phyloP scores from a whole-genome alignment of 2,888 invertebrate species.

The Axea sp. region DNA sequence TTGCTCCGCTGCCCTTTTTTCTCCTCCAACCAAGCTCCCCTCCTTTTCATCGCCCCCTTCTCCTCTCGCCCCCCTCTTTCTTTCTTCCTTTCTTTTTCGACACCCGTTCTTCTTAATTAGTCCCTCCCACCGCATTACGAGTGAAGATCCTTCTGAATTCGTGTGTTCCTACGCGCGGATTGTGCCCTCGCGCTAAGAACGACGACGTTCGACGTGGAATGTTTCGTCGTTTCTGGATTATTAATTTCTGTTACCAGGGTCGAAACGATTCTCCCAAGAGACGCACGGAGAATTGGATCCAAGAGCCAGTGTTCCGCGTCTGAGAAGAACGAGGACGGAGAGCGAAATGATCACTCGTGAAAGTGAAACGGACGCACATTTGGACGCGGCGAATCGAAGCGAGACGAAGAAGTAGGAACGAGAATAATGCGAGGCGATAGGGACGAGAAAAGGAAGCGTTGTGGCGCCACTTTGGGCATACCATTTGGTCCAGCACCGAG shows the following conservation, averaged over 20 bases:
- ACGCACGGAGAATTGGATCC: conserved; percentile 65
- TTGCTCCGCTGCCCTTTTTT: too few species aligned
- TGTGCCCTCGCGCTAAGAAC: conserved; percentile 34
- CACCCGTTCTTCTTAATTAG: conserved; percentile 59
- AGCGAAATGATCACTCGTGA: neutral
- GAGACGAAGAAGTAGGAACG: conserved; percentile 47
- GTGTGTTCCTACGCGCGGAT: conserved; percentile 42
- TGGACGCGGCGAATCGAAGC: conserved; percentile 36
- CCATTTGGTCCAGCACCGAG: conserved; percentile 64
- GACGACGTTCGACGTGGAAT: conserved; percentile 57
- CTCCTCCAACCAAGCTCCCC: conserved; percentile 37
- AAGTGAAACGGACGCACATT: conserved; percentile 15
- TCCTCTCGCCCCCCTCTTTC: neutral
- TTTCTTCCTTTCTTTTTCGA: conserved; percentile 21
- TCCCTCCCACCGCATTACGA: conserved; percentile 45
- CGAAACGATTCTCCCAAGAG: conserved; percentile 60
- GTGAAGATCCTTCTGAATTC: conserved; percentile 46
- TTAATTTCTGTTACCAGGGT: conserved; percentile 61
- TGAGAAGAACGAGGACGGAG: conserved; percentile 38
- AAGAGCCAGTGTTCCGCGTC: conserved; percentile 43
- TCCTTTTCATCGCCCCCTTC: conserved; percentile 46
- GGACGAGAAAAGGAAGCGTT: conserved; percentile 60
- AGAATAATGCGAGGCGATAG: conserved; percentile 48
- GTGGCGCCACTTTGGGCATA: conserved; percentile 72
- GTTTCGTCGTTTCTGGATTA: conserved; percentile 61